phyloP scores from a whole-genome alignment of 2,888 invertebrate genomes.

The Empis livida region DNA sequence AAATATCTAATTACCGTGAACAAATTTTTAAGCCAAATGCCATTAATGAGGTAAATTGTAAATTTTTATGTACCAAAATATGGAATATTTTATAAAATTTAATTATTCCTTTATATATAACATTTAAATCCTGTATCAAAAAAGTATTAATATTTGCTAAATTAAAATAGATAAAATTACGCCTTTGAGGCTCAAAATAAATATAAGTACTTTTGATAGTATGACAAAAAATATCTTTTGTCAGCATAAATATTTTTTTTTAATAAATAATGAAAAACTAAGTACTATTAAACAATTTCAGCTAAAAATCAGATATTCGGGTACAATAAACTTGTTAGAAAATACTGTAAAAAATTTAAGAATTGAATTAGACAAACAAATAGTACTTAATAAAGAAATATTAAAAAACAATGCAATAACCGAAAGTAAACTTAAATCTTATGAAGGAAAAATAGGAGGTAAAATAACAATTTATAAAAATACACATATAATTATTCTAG shows the following conservation, averaged over 20 bases:
- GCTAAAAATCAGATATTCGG: conserved; percentile 39
- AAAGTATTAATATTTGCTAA: too few species aligned
- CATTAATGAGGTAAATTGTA: conserved; percentile 16
- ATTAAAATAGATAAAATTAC: too few species aligned
- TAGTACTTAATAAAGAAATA: conserved; percentile 16
- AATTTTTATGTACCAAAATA: too few species aligned
- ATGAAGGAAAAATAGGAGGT: neutral
- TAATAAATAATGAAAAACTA: too few species aligned
- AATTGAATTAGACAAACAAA: conserved; percentile 17
- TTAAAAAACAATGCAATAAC: conserved; percentile 17
- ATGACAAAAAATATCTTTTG: too few species aligned
- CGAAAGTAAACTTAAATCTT: conserved; percentile 15
- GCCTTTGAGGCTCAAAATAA: too few species aligned
- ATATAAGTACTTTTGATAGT: too few species aligned
- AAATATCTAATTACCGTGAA: conserved; percentile 42
- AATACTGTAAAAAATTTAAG: conserved; percentile 29
- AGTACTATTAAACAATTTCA: conserved; percentile 12
- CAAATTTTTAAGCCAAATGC: conserved; percentile 19
- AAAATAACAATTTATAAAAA: neutral
- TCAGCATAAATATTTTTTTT: too few species aligned
- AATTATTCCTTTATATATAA: too few species aligned
- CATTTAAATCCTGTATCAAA: too few species aligned
- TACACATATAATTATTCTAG: neutral
- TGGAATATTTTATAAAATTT: too few species aligned
- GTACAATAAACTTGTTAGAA: conserved; percentile 43